Conservation (phyloP, 37 sponge, comb jelly and placozoan genomes). For the Aplysina aerophoba region DNA sequence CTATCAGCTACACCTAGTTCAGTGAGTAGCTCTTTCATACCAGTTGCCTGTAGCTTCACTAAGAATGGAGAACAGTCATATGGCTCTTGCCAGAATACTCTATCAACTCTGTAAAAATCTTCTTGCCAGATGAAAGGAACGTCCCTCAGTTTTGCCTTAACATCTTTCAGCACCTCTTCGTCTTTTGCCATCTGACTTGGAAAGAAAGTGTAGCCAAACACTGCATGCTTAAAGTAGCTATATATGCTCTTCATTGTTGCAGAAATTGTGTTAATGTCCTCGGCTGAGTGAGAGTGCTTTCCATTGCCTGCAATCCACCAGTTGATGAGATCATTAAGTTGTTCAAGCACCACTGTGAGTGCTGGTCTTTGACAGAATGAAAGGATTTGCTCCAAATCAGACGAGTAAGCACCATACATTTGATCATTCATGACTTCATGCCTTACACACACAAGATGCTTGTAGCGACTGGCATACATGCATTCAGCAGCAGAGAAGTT, state of each 20-base stretch:
- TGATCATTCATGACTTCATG: neutral
- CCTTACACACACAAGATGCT: neutral
- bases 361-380: neutral
- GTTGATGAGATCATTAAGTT: neutral
- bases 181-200: neutral
- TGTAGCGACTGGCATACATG: neutral
- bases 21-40: constrained; percentile 26
- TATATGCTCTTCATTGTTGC: neutral
- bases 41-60: constrained; percentile 19
- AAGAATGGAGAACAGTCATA: constrained; percentile 44
- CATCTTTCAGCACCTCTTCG: neutral
- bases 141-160: constrained; percentile 1
- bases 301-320: neutral
- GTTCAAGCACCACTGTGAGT: neutral
- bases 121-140: constrained; percentile 58
- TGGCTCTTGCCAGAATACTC: constrained; percentile 16
- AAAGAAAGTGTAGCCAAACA: neutral
- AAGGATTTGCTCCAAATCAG: neutral
- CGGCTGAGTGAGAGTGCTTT: neutral
- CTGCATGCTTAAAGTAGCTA: neutral
- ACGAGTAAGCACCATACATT: neutral
- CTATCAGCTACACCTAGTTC: constrained; percentile 32
- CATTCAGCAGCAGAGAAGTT: neutral
- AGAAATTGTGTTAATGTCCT: neutral
- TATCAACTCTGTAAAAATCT: constrained; percentile 22